Evolutionary conservation across 1,140 invertebrate species (phyloP).

Genomic region (Asbolus verrucosus): DNA sequence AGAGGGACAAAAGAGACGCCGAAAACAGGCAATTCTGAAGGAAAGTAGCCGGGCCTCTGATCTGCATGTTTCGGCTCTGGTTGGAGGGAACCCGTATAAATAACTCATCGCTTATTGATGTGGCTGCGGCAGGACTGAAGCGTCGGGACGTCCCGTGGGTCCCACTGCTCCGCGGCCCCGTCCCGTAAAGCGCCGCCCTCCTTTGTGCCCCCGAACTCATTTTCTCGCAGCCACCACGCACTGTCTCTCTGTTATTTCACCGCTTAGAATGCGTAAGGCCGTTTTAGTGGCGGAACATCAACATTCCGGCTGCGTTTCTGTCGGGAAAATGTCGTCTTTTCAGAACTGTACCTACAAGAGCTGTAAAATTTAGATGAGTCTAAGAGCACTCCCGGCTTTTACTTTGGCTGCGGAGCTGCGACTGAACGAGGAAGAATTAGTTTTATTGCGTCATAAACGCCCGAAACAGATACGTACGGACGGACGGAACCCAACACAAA

Average conservation of each 20-base stretch:
- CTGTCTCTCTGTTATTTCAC: conserved; percentile 45
- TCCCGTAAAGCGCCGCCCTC: conserved; percentile 25
- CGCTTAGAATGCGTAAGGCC: conserved; percentile 46
- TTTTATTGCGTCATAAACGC: conserved; percentile 45
- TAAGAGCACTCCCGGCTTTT: conserved; percentile 35
- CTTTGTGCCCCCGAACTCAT: conserved; percentile 42
- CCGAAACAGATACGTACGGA: conserved; percentile 41
- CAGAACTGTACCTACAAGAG: conserved; percentile 45
- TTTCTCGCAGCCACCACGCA: conserved; percentile 37
- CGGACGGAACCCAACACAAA: conserved; percentile 9
- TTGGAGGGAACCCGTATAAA: conserved; percentile 20
- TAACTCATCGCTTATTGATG: conserved; percentile 50
- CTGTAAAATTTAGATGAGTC: conserved; percentile 47
- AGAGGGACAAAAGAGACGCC: too few species aligned
- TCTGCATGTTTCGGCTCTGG: conserved; percentile 6
- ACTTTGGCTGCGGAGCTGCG: conserved; percentile 32
- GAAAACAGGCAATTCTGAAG: too few species aligned
- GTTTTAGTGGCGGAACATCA: conserved; percentile 46
- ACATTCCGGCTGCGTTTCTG: conserved; percentile 44
- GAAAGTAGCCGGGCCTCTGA: too few species aligned
- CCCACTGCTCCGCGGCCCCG: conserved; percentile 37
- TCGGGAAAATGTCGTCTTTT: conserved; percentile 37
- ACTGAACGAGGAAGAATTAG: conserved; percentile 41
- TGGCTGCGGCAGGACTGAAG: conserved; percentile 36
- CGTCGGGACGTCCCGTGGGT: conserved; percentile 43